Base-by-base conservation (phyloP, 2,797 vertebrate genomes). In the Ctenosaura bakeri region DNA sequence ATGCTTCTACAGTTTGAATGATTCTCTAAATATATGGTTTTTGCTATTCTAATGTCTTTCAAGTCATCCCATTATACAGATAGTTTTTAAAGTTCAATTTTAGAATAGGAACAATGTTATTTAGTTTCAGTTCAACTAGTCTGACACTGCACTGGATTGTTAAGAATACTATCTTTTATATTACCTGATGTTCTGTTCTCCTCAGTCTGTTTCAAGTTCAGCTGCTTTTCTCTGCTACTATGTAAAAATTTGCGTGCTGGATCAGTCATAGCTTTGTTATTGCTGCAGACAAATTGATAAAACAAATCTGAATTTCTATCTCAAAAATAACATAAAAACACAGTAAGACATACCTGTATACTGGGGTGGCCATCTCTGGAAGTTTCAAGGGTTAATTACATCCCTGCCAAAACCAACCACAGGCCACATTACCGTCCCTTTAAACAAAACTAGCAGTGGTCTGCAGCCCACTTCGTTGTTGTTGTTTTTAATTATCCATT, bases 181-280 rank as follows among this genome's bases (percentile, higher is more conserved):
- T 96, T 95, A 99, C 99, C 98, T 96, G 98, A 96, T 93, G 96
- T 96, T 83, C 98, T 97, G 91, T 98, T 99, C 94, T 99, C 99
- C 92, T 99, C 99, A 2, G 97, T 88, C 88, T 98, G 98, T 96
- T 99, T 99, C 94, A 98, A 92, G 92, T 95, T 97, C 89, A 99
- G 93, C 88, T 99, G 98, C 83, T 98, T 99, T 73, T 99, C 99
- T 97, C 99, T 98, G 96, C 98, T 98, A 92, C 97, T 98, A 91
- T 96, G 97, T 89, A 99, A 97, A 96, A 98, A 99, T 93, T 99
- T 99, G 94, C 98, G 97, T 32, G 98, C 97, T 50, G 98, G 96
- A 92, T 99, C 99, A 59, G 96, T 97, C 95, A 98, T 97, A 83
- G 98, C 98, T 94, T 99, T 99, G 96, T 99, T 99, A 98, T 99